A percentile compares a stretch with the other conserved stretches of the same genome.
phyloP scores from a whole-genome alignment of 2,888 invertebrate species.

The Rapana venosa region DNA sequence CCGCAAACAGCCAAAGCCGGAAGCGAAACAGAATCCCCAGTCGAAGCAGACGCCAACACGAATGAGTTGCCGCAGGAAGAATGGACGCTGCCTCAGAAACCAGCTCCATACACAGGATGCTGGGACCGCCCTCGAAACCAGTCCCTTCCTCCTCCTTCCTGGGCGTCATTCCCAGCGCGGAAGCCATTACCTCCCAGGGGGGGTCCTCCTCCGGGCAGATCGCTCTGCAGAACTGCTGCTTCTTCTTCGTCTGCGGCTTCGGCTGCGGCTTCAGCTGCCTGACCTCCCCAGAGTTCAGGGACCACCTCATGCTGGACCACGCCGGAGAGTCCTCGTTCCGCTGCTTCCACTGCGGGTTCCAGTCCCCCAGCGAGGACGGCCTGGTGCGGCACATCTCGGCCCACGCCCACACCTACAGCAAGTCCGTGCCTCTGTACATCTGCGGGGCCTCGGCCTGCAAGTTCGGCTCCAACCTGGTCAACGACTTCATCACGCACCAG shows the following conservation, averaged over 20 bases:
- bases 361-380: slow-evolving; percentile 62
- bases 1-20: neutral
- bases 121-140: slow-evolving; percentile 40
- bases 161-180: neutral
- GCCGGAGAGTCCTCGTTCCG: slow-evolving; percentile 58
- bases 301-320: slow-evolving; percentile 62
- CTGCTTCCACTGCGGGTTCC: slow-evolving; percentile 70
- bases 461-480: slow-evolving; percentile 65
- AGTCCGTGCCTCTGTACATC: slow-evolving; percentile 60
- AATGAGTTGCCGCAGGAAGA: neutral
- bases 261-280: slow-evolving; percentile 63
- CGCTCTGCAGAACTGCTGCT: slow-evolving; percentile 41
- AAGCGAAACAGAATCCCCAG: neutral
- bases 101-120: neutral
- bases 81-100: neutral
- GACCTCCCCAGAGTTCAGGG: slow-evolving; percentile 61
- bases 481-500: slow-evolving; percentile 64
- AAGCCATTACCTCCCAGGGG: neutral
- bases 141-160: slow-evolving; percentile 38
- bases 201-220: neutral
- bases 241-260: slow-evolving; percentile 70
- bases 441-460: slow-evolving; percentile 66
- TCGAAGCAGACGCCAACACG: neutral
- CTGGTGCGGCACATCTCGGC: slow-evolving; percentile 64
- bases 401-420: slow-evolving; percentile 63